Base-by-base conservation (phyloP, 2,888 invertebrate genomes). In the Sarcophaga rosellei region DNA sequence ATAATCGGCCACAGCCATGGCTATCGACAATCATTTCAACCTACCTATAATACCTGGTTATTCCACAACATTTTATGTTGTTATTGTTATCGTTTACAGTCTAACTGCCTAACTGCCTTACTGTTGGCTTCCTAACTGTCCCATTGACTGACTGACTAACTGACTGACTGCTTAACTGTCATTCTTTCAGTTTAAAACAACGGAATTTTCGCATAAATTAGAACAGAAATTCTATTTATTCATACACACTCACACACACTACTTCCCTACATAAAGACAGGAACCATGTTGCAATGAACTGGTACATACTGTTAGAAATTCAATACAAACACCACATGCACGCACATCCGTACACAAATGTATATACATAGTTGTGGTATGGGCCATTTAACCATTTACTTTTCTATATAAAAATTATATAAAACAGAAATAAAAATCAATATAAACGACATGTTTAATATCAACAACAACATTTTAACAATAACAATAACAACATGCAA, bases 121-220 rank as follows among this genome's bases (percentile, higher is more conserved):
- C 35, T 47, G 69, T 68, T 35, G 47, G 8, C 47, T 11, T 6
- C 47, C 2, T 47, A 15, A 47, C 47, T 47, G 47, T 35, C 47
- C 15, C 69, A 12, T 59, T 62, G 68, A 45, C 25, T 59, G 70
- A 44, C 47, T 47, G 73, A 12, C 66, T 63, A 63, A 53, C 44
- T 59, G 69, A 44, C 65, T 15, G 47, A 3, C 72, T 69, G 70
- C 66, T 21, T 44, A 45, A 25, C 47, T 63, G 57, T 69, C 66
- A 47, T 11, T 47, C 47, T 47, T 4, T 47, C 66, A 11, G 44
- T 44, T 85, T 84, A 80, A 85, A 88, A 85, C 81, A 84, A 86
- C 81, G 86, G 84, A 84, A 84, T 86, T 75, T 84, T 78, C 81
- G 86, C 84, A 86, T 86, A 86, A 86, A 84, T 86, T 84, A 86